Percentiles rank a stretch among this genome's conserved stretches.
Evolutionary conservation across 2,113 vertebrate genomes (phyloP).

Genomic region (Colinus virginianus): DNA sequence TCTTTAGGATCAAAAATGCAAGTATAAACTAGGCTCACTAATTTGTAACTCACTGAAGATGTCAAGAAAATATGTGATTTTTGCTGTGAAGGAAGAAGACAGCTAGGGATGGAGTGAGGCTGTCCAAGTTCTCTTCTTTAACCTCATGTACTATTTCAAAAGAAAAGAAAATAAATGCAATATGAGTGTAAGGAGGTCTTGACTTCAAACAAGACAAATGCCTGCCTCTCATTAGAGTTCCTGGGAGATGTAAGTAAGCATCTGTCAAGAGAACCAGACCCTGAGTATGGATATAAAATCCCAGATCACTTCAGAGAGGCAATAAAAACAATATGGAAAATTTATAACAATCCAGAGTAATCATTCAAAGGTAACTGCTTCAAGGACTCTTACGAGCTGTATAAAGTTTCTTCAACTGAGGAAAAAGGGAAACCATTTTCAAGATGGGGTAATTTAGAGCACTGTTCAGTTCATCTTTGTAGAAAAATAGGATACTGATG

Average conservation of each 20-base stretch:
- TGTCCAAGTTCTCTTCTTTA: not conserved
- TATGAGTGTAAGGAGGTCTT: not conserved
- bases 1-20: not conserved
- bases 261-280: conserved; percentile 37
- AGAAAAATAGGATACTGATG: not conserved
- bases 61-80: not conserved
- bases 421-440: not conserved
- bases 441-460: conserved; percentile 25
- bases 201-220: conserved; percentile 20
- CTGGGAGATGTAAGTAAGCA: conserved; percentile 36
- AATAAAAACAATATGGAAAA: conserved; percentile 62
- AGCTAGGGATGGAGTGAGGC: not conserved
- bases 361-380: conserved; percentile 50
- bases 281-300: not conserved
- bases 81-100: not conserved
- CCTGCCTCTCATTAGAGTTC: conserved; percentile 48
- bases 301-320: conserved; percentile 37
- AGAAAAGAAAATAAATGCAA: not conserved
- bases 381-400: conserved; percentile 33
- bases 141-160: rapidly evolving
- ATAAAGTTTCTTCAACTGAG: conserved; percentile 33
- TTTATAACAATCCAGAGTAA: conserved; percentile 29
- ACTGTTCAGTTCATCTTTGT: not conserved
- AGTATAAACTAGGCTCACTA: not conserved
- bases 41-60: not conserved